phyloP scores from a whole-genome alignment of 2,797 vertebrate genomes.

The Jordanella pulchra region DNA sequence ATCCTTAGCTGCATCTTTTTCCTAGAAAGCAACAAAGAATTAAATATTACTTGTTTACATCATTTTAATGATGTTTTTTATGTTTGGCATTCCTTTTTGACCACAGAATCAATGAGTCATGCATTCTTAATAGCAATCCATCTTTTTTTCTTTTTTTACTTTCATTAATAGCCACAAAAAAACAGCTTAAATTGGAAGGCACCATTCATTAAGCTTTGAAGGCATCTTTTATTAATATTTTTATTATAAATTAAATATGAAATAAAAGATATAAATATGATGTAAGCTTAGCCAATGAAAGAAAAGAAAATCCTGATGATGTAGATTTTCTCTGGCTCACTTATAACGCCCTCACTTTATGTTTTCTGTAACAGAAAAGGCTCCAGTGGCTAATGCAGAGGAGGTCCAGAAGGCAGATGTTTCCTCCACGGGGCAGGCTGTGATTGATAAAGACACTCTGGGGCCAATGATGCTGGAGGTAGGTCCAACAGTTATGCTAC shows the following conservation, averaged over 20 bases:
- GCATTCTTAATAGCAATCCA: background rate
- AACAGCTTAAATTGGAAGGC: no score
- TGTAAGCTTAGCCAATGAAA: background rate
- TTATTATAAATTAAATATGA: background rate
- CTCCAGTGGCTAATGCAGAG: slow-evolving; percentile 88
- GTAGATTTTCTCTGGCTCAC: no score
- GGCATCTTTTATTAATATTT: background rate
- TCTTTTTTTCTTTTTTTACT: background rate
- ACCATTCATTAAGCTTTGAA: no score
- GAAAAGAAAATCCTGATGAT: background rate
- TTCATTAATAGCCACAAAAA: no score
- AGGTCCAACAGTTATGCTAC: background rate
- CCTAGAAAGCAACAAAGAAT: slow-evolving; percentile 8
- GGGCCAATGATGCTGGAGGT: slow-evolving; percentile 99
- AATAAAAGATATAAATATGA: background rate
- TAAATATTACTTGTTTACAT: background rate
- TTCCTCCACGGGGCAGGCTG: slow-evolving; percentile 93
- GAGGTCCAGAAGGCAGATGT: slow-evolving; percentile 96
- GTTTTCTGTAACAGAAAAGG: slow-evolving; percentile 83
- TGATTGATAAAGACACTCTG: slow-evolving; percentile 96
- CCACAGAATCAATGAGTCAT: slow-evolving; percentile 8
- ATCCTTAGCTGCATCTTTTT: slow-evolving; percentile 11
- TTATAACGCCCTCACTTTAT: background rate
- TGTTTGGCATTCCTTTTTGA: background rate
- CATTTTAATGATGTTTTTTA: background rate